phyloP scores from a whole-genome alignment of 2,113 vertebrate genomes.

The Rhombomys opimus region DNA sequence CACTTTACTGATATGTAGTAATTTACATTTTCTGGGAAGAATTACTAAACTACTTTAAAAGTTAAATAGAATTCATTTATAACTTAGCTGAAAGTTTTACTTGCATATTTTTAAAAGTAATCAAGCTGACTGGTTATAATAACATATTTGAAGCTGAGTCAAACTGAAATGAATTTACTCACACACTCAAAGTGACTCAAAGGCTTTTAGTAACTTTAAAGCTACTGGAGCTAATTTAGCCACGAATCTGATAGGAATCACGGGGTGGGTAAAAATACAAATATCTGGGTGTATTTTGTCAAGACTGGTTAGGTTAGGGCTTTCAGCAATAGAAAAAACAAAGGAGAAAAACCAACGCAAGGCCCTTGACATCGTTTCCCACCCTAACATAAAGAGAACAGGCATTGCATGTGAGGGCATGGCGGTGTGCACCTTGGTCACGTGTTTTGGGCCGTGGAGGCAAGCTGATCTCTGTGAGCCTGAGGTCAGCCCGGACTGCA shows the following conservation, averaged over 20 bases:
- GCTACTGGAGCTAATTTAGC: neutral
- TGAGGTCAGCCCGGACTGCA: neutral
- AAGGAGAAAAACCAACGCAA: neutral
- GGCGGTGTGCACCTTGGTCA: neutral
- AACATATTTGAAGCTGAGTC: constrained; percentile 42
- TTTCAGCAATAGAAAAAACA: neutral
- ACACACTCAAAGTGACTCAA: neutral
- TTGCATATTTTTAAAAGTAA: constrained; percentile 57
- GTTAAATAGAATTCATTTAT: constrained; percentile 37
- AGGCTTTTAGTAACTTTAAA: constrained; percentile 8
- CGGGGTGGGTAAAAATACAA: neutral
- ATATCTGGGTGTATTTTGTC: neutral
- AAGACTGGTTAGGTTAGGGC: neutral
- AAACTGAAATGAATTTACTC: neutral
- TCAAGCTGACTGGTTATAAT: neutral
- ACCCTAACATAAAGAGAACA: neutral
- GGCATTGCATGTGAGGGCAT: no score
- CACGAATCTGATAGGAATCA: neutral
- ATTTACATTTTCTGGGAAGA: constrained; percentile 56
- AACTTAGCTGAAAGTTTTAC: constrained; percentile 8
- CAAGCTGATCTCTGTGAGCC: neutral
- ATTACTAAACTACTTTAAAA: constrained; percentile 43
- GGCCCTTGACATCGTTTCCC: neutral
- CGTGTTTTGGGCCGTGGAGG: neutral
- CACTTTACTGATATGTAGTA: constrained; percentile 20